Percentiles rank a stretch among this genome's conserved stretches.
Conservation (phyloP, 53 echinoderm and acorn worm species). For the Paracentrotus lividus region DNA sequence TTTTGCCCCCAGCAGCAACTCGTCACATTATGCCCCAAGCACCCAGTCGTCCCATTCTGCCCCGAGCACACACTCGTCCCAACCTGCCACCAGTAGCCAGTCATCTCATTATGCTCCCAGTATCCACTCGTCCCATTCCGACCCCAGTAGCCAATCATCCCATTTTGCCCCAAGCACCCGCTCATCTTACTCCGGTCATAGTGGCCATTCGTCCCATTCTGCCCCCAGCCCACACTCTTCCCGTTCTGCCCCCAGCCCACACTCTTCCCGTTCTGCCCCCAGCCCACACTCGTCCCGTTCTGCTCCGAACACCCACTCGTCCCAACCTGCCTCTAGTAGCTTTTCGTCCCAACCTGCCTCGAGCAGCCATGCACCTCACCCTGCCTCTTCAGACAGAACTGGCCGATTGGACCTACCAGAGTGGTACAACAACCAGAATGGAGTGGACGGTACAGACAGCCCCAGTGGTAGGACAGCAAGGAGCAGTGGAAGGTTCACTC, state of each 20-base stretch:
- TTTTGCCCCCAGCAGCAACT: background rate
- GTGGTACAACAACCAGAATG: slow-evolving; percentile 66
- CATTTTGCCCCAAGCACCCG: background rate
- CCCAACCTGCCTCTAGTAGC: background rate
- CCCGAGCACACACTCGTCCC: background rate
- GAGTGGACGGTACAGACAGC: slow-evolving; percentile 18
- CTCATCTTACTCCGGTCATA: background rate
- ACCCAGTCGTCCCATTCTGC: background rate
- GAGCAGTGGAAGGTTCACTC: slow-evolving; percentile 54
- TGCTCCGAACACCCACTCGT: background rate
- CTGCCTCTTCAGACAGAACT: too few relatives aligned
- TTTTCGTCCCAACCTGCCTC: background rate
- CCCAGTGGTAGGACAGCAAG: slow-evolving; percentile 5
- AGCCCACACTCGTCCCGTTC: background rate
- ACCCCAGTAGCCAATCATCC: background rate
- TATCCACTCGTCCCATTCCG: background rate
- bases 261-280: background rate
- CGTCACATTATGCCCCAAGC: background rate
- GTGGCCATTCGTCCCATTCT: background rate
- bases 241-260: background rate
- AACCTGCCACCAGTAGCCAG: background rate
- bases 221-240: background rate
- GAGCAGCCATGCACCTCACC: background rate
- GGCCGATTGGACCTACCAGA: slow-evolving; percentile 52
- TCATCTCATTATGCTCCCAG: background rate